These are phyloP conservation scores for Papilio machaon DNA, from an alignment of 1,140 invertebrate genomes.

Conservation along the genomic window DNA sequence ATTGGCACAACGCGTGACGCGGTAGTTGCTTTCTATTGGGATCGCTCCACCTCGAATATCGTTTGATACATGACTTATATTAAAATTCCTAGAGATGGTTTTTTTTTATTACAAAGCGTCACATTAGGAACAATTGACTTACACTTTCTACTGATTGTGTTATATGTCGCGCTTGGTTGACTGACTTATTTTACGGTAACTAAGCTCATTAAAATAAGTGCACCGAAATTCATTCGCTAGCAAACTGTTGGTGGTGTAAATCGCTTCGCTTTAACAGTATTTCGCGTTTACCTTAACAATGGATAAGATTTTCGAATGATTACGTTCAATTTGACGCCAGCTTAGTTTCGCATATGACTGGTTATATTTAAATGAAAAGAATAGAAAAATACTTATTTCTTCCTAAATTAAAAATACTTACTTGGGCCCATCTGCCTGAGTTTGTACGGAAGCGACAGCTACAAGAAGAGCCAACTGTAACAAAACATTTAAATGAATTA, in stretches of 20 bases:
- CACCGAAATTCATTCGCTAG: conserved; percentile 58
- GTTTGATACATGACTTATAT: conserved; percentile 55
- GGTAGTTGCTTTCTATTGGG: conserved; percentile 69
- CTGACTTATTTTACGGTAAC: conserved; percentile 41
- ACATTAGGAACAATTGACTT: conserved; percentile 43
- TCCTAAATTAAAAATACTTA: conserved; percentile 53
- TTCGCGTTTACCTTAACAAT: background rate
- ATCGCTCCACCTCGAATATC: conserved; percentile 45
- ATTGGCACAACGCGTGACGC: conserved; percentile 65
- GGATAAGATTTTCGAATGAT: background rate
- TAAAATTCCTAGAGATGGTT: conserved; percentile 41
- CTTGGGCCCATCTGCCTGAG: conserved; percentile 73
- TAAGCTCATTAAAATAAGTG: conserved; percentile 50
- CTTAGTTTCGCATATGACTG: background rate
- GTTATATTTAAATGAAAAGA: too few relatives aligned
- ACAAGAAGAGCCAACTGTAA: conserved; percentile 78
- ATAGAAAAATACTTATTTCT: background rate
- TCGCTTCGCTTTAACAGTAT: conserved; percentile 29
- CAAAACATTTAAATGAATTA: conserved; percentile 45
- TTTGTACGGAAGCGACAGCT: conserved; percentile 67
- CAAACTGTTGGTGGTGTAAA: conserved; percentile 39
- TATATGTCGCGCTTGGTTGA: conserved; percentile 52
- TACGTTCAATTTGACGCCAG: background rate
- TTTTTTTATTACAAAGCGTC: conserved; percentile 33
- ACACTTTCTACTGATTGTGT: conserved; percentile 60